Percentiles rank a stretch among this genome's conserved stretches.
phyloP scores from a whole-genome alignment of 1,140 invertebrate genomes.

The Trypoxylus dichotomus region DNA sequence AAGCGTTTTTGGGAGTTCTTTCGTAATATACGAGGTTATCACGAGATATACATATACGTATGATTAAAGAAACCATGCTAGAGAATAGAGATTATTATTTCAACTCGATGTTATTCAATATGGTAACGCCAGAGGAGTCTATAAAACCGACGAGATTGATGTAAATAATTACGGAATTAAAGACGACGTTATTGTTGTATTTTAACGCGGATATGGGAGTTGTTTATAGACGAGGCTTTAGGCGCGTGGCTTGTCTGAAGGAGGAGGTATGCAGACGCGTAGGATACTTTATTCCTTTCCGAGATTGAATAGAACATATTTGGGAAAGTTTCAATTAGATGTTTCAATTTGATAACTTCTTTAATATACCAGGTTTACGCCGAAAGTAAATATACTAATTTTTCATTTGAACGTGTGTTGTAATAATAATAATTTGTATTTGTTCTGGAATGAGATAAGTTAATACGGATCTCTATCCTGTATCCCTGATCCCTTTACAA shows the following conservation, averaged over 20 bases:
- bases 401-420: no score
- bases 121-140: background rate
- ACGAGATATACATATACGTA: no score
- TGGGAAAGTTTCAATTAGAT: no score
- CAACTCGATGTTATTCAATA: background rate
- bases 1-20: background rate
- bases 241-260: background rate
- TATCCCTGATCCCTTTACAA: no score
- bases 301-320: no score
- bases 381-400: no score
- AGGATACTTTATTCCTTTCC: no score
- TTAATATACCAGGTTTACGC: no score
- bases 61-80: background rate
- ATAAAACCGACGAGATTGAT: background rate
- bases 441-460: no score
- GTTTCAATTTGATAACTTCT: no score
- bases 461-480: no score
- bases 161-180: background rate
- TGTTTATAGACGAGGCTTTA: background rate
- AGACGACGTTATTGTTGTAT: background rate
- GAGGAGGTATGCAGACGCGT: background rate
- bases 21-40: background rate
- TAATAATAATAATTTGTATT: no score
- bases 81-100: background rate
- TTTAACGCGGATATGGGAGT: background rate